Percentiles rank a stretch among this genome's conserved stretches.
Evolutionary conservation across 1,140 invertebrate species (phyloP).

Genomic region (Hesperophylax magnus): DNA sequence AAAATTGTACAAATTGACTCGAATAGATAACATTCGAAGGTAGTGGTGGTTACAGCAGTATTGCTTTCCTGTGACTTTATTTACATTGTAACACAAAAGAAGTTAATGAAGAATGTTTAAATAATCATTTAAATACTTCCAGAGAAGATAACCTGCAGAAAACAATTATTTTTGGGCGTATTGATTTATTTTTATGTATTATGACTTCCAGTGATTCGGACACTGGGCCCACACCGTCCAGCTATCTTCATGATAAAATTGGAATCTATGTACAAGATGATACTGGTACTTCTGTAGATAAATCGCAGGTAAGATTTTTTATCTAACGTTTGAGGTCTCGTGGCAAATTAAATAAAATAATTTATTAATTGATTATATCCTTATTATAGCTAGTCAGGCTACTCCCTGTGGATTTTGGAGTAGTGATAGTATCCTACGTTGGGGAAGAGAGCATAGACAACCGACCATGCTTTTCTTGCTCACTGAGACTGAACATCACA

Average conservation of each 20-base stretch:
- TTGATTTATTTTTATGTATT: not conserved
- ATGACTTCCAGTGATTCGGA: slow-evolving; percentile 25
- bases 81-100: too few species aligned
- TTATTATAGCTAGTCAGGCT: slow-evolving; percentile 14
- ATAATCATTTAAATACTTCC: not conserved
- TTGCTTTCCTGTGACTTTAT: too few species aligned
- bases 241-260: slow-evolving; percentile 36
- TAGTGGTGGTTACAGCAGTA: too few species aligned
- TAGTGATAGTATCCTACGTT: slow-evolving; percentile 28
- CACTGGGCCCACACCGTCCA: not conserved
- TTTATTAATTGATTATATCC: slow-evolving; percentile 5
- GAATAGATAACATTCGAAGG: too few species aligned
- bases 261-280: slow-evolving; percentile 37
- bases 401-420: slow-evolving; percentile 27
- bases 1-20: too few species aligned
- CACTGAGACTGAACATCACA: slow-evolving; percentile 17
- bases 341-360: not conserved
- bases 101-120: too few species aligned
- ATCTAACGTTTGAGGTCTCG: not conserved
- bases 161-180: not conserved
- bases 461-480: slow-evolving; percentile 25
- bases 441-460: slow-evolving; percentile 25
- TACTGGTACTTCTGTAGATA: slow-evolving; percentile 17
- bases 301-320: slow-evolving; percentile 31
- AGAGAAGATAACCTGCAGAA: not conserved